These are phyloP conservation scores for Chaetops frenatus DNA, from an alignment of 2,113 vertebrate species.

Conservation along the genomic window DNA sequence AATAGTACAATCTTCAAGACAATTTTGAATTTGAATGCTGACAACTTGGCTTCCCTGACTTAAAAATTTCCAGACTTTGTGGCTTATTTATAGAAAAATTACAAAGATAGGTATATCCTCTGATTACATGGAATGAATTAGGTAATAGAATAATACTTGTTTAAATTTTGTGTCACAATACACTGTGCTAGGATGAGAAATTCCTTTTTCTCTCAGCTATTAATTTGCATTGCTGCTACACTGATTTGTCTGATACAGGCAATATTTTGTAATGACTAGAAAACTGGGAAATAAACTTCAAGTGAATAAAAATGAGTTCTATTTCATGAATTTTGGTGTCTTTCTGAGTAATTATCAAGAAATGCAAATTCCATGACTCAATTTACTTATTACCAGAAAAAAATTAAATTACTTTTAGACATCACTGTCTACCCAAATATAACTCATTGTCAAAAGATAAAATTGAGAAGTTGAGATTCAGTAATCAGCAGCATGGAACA, in stretches of 20 bases:
- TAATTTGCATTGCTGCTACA: not conserved
- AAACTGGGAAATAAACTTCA: not conserved
- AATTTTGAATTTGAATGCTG: not conserved
- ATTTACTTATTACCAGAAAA: not conserved
- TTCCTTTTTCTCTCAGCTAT: not conserved
- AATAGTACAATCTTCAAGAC: not conserved
- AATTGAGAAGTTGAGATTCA: not conserved
- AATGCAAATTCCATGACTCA: not conserved
- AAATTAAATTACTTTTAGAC: not conserved
- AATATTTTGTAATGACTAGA: not conserved
- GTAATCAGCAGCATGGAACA: not conserved
- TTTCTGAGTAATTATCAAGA: not conserved
- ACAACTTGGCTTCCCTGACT: not conserved
- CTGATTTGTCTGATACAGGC: not conserved
- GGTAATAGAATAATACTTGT: not conserved
- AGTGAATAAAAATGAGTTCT: not conserved
- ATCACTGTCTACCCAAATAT: not conserved
- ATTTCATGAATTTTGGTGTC: not conserved
- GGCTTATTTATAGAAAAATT: conserved; percentile 8
- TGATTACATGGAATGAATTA: not conserved
- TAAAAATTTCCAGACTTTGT: not conserved
- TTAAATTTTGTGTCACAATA: not conserved
- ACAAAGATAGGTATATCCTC: not conserved
- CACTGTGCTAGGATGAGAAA: not conserved
- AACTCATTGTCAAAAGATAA: not conserved